Conservation (phyloP, 2,797 vertebrate genomes). For the Sebastes iracundus region DNA sequence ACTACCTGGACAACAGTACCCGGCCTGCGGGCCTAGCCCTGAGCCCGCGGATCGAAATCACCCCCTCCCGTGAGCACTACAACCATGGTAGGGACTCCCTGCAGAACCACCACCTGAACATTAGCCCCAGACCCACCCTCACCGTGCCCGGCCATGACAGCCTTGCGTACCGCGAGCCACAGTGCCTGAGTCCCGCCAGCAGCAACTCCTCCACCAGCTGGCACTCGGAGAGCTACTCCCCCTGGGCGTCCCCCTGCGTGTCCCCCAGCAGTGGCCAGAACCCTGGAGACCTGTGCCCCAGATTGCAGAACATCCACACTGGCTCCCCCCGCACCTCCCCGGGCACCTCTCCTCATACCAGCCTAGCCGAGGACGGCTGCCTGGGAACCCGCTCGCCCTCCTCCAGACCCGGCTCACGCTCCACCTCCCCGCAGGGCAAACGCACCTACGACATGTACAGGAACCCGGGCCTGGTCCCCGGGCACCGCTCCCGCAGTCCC, state of each 20-base stretch:
- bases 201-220: slow-evolving; percentile 99
- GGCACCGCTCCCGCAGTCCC: slow-evolving; percentile 91
- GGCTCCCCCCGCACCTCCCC: slow-evolving; percentile 97
- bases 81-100: slow-evolving; percentile 89
- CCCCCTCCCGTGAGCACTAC: slow-evolving; percentile 96
- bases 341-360: slow-evolving; percentile 93
- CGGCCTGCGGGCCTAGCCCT: slow-evolving; percentile 86
- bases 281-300: slow-evolving; percentile 93
- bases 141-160: slow-evolving; percentile 93
- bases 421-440: slow-evolving; percentile 94
- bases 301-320: slow-evolving; percentile 96
- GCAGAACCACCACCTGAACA: slow-evolving; percentile 88
- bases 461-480: slow-evolving; percentile 83
- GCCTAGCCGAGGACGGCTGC: slow-evolving; percentile 90
- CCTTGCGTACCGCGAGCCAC: slow-evolving; percentile 91
- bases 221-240: slow-evolving; percentile 97
- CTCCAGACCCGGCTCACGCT: slow-evolving; percentile 91
- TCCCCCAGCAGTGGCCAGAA: slow-evolving; percentile 93
- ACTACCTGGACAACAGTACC: slow-evolving; percentile 86
- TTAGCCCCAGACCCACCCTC: slow-evolving; percentile 92
- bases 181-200: slow-evolving; percentile 98
- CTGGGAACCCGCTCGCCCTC: slow-evolving; percentile 90
- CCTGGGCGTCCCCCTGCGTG: slow-evolving; percentile 97
- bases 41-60: slow-evolving; percentile 98
- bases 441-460: slow-evolving; percentile 94